Evolutionary conservation across 2,797 vertebrate species (phyloP).

Genomic region (Cyclura pinguis): DNA sequence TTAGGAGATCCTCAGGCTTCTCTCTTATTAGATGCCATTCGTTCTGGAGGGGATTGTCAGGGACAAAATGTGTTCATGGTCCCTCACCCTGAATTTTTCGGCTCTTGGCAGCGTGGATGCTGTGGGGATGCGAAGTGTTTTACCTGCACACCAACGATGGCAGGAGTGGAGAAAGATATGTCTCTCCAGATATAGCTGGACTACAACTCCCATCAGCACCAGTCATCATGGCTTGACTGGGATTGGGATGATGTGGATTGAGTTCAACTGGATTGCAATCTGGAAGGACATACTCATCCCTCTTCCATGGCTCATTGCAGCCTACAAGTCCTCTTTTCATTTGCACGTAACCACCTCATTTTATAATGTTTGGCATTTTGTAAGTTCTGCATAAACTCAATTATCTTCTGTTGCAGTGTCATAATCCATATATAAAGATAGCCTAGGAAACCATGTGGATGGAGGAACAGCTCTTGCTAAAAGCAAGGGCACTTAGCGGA

Average conservation of each 20-base stretch:
- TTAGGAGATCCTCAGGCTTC: background rate
- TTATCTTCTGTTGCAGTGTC: constrained; percentile 5
- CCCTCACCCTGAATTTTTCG: background rate
- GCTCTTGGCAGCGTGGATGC: background rate
- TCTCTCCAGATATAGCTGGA: background rate
- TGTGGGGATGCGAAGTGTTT: background rate
- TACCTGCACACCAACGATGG: background rate
- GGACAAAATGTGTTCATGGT: background rate
- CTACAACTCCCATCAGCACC: background rate
- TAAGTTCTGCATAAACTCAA: background rate
- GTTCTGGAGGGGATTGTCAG: background rate
- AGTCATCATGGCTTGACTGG: background rate
- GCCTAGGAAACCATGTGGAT: background rate
- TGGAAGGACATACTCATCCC: background rate
- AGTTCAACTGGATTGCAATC: background rate
- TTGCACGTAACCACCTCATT: background rate
- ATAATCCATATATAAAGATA: constrained; percentile 20
- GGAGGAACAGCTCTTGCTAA: background rate
- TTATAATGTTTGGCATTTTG: background rate
- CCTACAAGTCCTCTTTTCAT: background rate
- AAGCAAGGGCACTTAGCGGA: constrained; percentile 42
- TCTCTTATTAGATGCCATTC: background rate
- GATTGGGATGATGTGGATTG: background rate
- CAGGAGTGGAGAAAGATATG: background rate
- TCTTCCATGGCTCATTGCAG: background rate